Evolutionary conservation across 1,140 invertebrate genomes (phyloP).

Genomic region (Leptoteleia sp.): DNA sequence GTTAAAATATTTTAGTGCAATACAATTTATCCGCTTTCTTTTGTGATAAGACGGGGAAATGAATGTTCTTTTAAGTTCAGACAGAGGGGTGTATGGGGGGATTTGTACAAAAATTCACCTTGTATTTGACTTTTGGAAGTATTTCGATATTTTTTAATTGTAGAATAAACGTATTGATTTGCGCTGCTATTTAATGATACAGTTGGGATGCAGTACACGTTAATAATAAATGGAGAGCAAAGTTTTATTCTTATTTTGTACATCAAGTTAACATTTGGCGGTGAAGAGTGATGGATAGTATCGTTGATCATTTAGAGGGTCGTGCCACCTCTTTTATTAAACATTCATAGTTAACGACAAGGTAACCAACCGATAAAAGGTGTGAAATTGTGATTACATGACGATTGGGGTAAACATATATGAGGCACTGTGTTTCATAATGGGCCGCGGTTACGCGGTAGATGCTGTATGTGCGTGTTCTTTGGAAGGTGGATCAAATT

Average conservation of each 20-base stretch:
- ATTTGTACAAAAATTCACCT: not conserved
- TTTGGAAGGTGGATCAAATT: conserved; percentile 57
- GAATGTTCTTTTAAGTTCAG: too few species aligned
- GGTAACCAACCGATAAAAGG: conserved; percentile 33
- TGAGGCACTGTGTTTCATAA: conserved; percentile 36
- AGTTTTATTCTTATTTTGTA: too few species aligned
- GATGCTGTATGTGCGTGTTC: conserved; percentile 60
- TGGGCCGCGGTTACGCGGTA: conserved; percentile 1
- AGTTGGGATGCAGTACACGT: too few species aligned
- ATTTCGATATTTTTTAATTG: too few species aligned
- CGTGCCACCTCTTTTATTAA: conserved; percentile 48
- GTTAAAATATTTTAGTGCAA: conserved; percentile 46
- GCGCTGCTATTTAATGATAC: too few species aligned
- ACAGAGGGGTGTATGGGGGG: too few species aligned
- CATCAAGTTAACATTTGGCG: not conserved
- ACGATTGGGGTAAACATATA: conserved; percentile 56
- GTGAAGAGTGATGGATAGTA: not conserved
- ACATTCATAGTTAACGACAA: conserved; percentile 35
- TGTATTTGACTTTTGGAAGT: too few species aligned
- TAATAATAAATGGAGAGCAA: not conserved
- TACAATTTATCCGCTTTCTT: not conserved
- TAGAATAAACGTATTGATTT: too few species aligned
- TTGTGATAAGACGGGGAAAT: too few species aligned
- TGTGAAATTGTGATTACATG: conserved; percentile 54
- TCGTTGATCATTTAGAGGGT: conserved; percentile 31